A percentile compares a stretch with the other conserved stretches of the same genome.
phyloP scores from a whole-genome alignment of 2,888 invertebrate species.

The Athalia cordata region DNA sequence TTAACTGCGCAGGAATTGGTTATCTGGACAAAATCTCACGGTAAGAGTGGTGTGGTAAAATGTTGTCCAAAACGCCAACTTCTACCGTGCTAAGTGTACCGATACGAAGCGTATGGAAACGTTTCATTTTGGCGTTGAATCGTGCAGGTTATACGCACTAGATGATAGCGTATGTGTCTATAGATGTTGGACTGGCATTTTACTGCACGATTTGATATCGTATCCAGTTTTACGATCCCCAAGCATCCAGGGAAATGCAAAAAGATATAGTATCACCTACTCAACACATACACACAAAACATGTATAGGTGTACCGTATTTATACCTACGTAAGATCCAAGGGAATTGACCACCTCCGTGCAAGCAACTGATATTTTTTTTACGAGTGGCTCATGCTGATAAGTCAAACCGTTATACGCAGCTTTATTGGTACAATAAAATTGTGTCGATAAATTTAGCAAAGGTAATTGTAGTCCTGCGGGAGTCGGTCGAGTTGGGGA shows the following conservation, averaged over 20 bases:
- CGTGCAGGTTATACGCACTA: slow-evolving; percentile 3
- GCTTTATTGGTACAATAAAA: slow-evolving; percentile 37
- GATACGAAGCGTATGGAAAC: too few species aligned
- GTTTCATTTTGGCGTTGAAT: neutral
- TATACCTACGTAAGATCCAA: slow-evolving; percentile 22
- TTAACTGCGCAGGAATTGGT: too few species aligned
- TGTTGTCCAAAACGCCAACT: too few species aligned
- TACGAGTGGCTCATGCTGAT: slow-evolving; percentile 43
- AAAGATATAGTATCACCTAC: neutral
- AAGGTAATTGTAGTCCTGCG: slow-evolving; percentile 19
- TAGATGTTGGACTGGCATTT: neutral
- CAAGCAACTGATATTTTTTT: slow-evolving; percentile 38
- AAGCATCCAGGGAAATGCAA: neutral
- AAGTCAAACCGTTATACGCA: slow-evolving; percentile 33
- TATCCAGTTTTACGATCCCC: slow-evolving; percentile 21
- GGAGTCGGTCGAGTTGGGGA: neutral
- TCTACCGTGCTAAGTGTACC: too few species aligned
- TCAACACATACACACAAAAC: neutral
- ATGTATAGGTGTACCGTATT: neutral
- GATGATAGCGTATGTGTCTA: neutral
- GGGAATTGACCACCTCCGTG: slow-evolving; percentile 26
- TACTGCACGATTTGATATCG: slow-evolving; percentile 43
- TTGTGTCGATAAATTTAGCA: slow-evolving; percentile 37
- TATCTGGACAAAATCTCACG: too few species aligned
- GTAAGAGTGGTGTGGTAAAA: too few species aligned